Evolutionary conservation across 1,140 invertebrate genomes (phyloP).

Genomic region (Atopsyche davidsoni): DNA sequence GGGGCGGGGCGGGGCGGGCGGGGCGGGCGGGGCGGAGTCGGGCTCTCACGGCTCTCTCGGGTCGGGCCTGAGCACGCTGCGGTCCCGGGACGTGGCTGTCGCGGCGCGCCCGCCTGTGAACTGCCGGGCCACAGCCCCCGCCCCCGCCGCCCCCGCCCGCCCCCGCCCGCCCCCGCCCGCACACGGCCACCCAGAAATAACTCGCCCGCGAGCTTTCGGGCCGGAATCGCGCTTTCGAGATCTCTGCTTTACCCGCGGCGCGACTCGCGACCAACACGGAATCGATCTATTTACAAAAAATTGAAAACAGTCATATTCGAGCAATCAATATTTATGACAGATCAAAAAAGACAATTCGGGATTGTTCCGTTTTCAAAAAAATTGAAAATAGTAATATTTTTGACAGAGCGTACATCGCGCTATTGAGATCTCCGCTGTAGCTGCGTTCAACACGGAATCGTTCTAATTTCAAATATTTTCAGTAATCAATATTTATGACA

Average conservation of each 20-base stretch:
- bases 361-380: not conserved
- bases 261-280: not conserved
- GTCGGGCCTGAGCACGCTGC: not conserved
- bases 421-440: too few relatives aligned
- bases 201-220: not conserved
- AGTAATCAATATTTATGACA: too few relatives aligned
- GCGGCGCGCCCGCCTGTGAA: not conserved
- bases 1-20: not conserved
- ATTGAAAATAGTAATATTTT: too few relatives aligned
- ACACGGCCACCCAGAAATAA: not conserved
- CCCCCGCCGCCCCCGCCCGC: conserved; percentile 13
- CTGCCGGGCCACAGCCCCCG: not conserved
- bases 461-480: too few relatives aligned
- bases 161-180: not conserved
- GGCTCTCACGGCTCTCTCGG: not conserved
- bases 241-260: too few relatives aligned
- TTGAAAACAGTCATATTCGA: not conserved
- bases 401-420: too few relatives aligned
- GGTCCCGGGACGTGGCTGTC: not conserved
- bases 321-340: not conserved
- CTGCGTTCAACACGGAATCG: too few relatives aligned
- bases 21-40: not conserved
- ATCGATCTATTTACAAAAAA: not conserved
- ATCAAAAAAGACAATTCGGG: not conserved
- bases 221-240: too few relatives aligned